Base-by-base conservation (phyloP, 2,113 vertebrate genomes). In the Oncorhynchus mykiss region DNA sequence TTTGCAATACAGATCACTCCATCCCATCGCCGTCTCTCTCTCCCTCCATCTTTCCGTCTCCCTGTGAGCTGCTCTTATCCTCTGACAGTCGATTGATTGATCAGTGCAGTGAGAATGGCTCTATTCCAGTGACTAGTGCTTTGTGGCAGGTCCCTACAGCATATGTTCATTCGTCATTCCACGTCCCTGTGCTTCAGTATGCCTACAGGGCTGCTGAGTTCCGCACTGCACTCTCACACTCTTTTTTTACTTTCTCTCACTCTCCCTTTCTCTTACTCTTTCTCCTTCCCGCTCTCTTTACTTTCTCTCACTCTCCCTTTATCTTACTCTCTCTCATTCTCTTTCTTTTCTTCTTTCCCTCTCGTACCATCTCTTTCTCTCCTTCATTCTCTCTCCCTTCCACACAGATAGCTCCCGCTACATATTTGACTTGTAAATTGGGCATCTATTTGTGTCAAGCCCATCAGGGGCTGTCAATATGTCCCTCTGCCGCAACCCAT, bases 401-500 rank as follows among this genome's bases (percentile, higher is more conserved):
- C 29, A 62, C 72, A 14, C 29, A 65, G 31, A 45, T 25, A 70
- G 24, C 20, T 22, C 12, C 62, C 8, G 24, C 8, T 72, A 75
- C 72, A 80, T 79, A 89, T 90, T 88, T 91, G 88, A 91, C 87
- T 91, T 90, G 86, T 89, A 91, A 90, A 92, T 89, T 82, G 74
- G 49, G 79, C 65, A 87, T 88, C 86, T 89, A 89, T 90, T 91
- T 91, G 79, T 89, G 86, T 90, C 83, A 82, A 87, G 86, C 88
- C 86, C 83, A 85, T 82, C 80, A 89, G 86, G 77, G 79, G 78
- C 86, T 89, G 87, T 90, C 88, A 90, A 89, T 90, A 88, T 88
- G 82, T 77, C 73, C 85, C 84, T 88, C 89, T 78, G 64, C 83
- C 20, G 34, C 87, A 82, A 86, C 76, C 20, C 80, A 81, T 78